Evolutionary conservation across 2,888 invertebrate species (phyloP).

Genomic region (Drosophila nr. fundita): DNA sequence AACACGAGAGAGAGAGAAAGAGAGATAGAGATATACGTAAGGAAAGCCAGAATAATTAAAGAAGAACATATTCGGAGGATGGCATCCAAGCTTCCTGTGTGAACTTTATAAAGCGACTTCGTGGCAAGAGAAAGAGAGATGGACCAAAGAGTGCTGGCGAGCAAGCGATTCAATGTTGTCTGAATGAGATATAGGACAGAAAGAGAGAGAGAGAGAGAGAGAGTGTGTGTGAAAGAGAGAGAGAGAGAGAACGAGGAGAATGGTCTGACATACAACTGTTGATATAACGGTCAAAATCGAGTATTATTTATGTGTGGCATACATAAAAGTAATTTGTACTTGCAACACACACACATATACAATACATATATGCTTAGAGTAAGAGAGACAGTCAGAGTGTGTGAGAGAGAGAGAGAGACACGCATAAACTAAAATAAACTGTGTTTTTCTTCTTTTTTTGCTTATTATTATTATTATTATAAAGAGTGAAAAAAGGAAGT

Average conservation of each 20-base stretch:
- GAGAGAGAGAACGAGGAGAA: constrained; percentile 29
- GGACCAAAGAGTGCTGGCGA: constrained; percentile 3
- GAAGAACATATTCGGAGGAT: background rate
- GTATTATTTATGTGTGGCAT: constrained; percentile 19
- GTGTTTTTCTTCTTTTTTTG: background rate
- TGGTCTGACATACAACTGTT: constrained; percentile 57
- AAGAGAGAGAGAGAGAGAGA: constrained; percentile 31
- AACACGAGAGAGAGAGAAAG: background rate
- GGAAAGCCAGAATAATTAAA: background rate
- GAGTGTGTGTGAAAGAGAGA: constrained; percentile 6
- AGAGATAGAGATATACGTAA: constrained; percentile 2
- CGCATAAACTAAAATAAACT: constrained; percentile 41
- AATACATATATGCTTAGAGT: constrained; percentile 7
- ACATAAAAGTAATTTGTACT: constrained; percentile 23
- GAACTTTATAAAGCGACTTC: background rate
- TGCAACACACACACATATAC: constrained; percentile 25
- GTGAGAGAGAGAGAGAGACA: constrained; percentile 12
- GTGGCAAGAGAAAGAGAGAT: constrained; percentile 22
- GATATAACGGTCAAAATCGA: constrained; percentile 38
- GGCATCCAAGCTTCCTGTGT: background rate
- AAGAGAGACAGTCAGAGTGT: constrained; percentile 3
- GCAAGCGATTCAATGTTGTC: constrained; percentile 9
- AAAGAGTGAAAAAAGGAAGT: constrained; percentile 1
- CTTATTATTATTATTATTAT: constrained; percentile 20
- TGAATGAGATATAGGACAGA: constrained; percentile 12